Base-by-base conservation (phyloP, 1,140 invertebrate species). In the Sminthurides bifidus region DNA sequence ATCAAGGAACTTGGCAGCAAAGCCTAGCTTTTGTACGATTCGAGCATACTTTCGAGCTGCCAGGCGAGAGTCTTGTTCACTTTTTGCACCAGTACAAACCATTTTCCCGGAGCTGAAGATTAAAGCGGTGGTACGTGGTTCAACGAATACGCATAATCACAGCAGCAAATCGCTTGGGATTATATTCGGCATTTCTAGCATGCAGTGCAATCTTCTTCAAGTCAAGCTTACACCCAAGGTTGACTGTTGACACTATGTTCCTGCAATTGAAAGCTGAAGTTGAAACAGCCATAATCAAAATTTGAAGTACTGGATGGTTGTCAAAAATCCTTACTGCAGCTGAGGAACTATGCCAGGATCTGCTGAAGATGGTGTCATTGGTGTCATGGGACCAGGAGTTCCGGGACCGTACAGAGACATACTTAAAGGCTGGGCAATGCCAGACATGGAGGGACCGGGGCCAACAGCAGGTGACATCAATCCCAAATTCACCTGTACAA, bases 41-140 rank as follows among this genome's bases (percentile, higher is more conserved):
- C 96, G 79, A 19, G 96, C 96, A 78, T 98, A 99, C 75, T 98
- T 98, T 67, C 95, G 78, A 2, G 94, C 95, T 49, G 96, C 96
- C 57, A 98, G 73, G 65, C 92, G 77, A 0, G 93, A 97, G 69
- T 93, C 86, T 67, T 97, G 93, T 76, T 98, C 95, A 78, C 92
- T 98, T 76, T 98, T 99, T 0, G 96, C 96, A 19, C 96, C 96
- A 1, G 96, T 99, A 71, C 96, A 99, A 0, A 99, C 96, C 95
- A 99, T 98, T 80, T 99, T 99, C 0, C 96, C 96, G 37, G 94
- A 98, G 67, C 92, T 95, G 69, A 99, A 99, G 63, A 99, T 99
- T 12, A 99, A 73, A 14, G 96, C 96, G 23, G 96, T 99, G 2
- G 96, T 99, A 64, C 96, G 75, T 0, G 96, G 96, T 70, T 98